Conservation (phyloP, 2,797 vertebrate species). For the Schizopygopsis malacanthus region DNA sequence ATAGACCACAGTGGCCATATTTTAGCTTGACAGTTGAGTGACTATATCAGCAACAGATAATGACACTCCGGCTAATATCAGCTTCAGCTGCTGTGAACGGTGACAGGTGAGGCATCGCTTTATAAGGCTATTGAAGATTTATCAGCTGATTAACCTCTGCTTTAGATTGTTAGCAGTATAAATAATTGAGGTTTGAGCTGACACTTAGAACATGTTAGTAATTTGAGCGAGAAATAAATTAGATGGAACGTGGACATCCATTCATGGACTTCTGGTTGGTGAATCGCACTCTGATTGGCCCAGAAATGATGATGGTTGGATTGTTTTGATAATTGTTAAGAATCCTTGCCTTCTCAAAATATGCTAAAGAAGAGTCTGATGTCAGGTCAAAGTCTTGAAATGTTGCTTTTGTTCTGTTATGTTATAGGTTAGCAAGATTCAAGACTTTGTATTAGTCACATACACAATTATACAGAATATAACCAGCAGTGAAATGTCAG, state of each 20-base stretch:
- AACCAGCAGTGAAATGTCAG: too few relatives aligned
- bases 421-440: background rate
- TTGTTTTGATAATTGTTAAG: background rate
- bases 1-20: slow-evolving; percentile 42
- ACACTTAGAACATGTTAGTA: slow-evolving; percentile 24
- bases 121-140: background rate
- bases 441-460: too few relatives aligned
- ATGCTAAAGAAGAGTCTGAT: background rate
- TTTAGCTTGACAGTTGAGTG: slow-evolving; percentile 53
- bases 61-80: slow-evolving; percentile 41
- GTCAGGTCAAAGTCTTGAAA: background rate
- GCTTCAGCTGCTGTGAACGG: background rate
- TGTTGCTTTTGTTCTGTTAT: background rate
- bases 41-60: slow-evolving; percentile 52
- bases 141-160: slow-evolving; percentile 19
- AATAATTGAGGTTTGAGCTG: slow-evolving; percentile 19
- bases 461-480: too few relatives aligned
- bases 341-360: background rate
- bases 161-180: slow-evolving; percentile 31
- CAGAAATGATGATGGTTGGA: background rate
- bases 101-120: slow-evolving; percentile 25
- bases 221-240: slow-evolving; percentile 16
- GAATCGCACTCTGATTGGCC: background rate
- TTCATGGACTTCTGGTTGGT: slow-evolving; percentile 9
- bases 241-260: background rate